phyloP scores from a whole-genome alignment of 2,113 vertebrate species.

The Panthera tigris region DNA sequence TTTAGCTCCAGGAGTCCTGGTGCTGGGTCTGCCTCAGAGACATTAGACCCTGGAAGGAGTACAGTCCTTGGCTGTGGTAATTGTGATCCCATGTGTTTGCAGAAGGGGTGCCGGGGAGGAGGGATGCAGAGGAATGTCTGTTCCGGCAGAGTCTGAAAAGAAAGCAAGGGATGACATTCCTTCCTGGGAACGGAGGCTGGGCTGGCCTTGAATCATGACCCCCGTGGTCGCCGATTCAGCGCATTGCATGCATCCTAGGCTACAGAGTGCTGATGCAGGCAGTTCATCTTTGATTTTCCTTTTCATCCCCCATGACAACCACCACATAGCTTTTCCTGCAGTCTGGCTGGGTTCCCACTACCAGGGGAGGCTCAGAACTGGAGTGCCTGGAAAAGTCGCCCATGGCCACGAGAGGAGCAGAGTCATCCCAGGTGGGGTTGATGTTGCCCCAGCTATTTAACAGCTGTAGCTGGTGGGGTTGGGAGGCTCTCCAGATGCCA shows the following conservation, averaged over 20 bases:
- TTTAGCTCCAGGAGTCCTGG: background rate
- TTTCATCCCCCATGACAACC: conserved; percentile 48
- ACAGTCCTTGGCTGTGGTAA: background rate
- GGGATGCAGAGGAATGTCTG: background rate
- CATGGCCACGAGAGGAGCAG: background rate
- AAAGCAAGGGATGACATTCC: background rate
- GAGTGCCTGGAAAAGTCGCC: conserved; percentile 32
- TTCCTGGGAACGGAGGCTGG: background rate
- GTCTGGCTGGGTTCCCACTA: conserved; percentile 29
- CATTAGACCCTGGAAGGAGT: background rate
- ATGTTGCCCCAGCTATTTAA: background rate
- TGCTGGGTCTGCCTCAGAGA: background rate
- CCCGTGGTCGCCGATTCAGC: conserved; percentile 76
- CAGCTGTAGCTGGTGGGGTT: background rate
- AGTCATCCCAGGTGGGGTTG: background rate
- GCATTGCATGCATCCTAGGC: conserved; percentile 60
- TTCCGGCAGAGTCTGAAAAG: background rate
- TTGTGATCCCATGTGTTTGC: background rate
- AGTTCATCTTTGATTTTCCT: conserved; percentile 61
- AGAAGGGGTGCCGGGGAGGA: background rate
- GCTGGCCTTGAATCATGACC: background rate
- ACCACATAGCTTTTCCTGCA: conserved; percentile 64
- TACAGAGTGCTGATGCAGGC: conserved; percentile 77
- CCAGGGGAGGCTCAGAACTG: background rate
- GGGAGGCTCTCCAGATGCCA: background rate